Base-by-base conservation (phyloP, 2,888 invertebrate genomes). In the Hirtodrosophila duncani region DNA sequence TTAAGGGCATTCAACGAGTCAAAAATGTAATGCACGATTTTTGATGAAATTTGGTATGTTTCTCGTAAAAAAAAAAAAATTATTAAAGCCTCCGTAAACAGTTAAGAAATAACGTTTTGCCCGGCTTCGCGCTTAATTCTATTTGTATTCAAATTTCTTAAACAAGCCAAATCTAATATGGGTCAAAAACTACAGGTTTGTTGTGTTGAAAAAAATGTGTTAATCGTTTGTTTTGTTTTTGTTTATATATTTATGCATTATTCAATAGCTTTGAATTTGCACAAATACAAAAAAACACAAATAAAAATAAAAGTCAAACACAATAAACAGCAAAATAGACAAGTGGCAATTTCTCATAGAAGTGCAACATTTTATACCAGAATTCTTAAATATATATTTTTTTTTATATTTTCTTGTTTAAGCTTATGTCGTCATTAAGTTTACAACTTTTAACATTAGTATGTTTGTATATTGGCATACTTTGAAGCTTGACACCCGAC, bases 151-250 rank as follows among this genome's bases (percentile, higher is more conserved):
- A 72, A 78, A 72, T 72, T 57, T 34, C 50, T 53, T 46, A 55
- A 38, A 48, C 46, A 42, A 63, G n/a, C 60, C 34, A 44, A 38
- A 56, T 41, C 56, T 55, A 72, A 77, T 77, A 80, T 77, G 62
- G 77, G 77, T 77, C 80, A 77, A 74, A 80, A 50, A 55, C 63
- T 77, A 68, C 77, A 70, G 74, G 80, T 77, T 77, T 66, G 46
- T 38, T 58, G 29, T 37, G 29, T 30, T 56, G 39, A 63, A 48
- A 58, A 60, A 65, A 39, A 66, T 75, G 57, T 72, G 75, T 69
- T 75, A 75, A 75, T 79, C 58, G 62, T 56, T 64, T 71, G 66
- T 43, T 53, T 60, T 48, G 51, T 26, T 23, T 29, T 31, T 43
- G 20, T 48, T 44, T 34, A 29, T 27, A 33, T 49, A 39, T 41